Percentiles rank a stretch among this genome's conserved stretches.
Evolutionary conservation across 2,113 vertebrate genomes (phyloP).

Genomic region (Petrocephalus microphthalmus): DNA sequence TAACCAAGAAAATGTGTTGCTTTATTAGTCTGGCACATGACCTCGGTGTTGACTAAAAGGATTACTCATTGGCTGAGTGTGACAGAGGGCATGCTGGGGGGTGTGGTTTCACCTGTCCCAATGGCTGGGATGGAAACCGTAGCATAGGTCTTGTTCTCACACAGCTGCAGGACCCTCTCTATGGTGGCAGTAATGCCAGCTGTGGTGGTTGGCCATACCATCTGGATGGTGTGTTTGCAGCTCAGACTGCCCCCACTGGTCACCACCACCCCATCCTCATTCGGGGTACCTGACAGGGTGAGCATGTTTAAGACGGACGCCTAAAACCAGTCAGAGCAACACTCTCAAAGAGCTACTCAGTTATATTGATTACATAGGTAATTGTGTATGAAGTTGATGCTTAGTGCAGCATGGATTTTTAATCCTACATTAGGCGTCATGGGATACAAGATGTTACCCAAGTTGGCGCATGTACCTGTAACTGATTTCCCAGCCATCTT

Average conservation of each 20-base stretch:
- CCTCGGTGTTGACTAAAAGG: not conserved
- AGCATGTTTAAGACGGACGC: not conserved
- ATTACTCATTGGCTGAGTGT: not conserved
- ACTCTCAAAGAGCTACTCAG: not conserved
- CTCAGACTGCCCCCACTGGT: conserved; percentile 41
- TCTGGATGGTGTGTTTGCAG: conserved; percentile 49
- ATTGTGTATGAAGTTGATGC: not conserved
- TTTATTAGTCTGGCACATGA: not conserved
- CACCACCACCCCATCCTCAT: conserved; percentile 36
- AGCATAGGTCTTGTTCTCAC: conserved; percentile 30
- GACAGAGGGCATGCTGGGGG: not conserved
- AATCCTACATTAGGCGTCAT: not conserved
- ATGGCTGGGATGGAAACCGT: conserved; percentile 45
- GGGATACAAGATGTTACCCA: conserved; percentile 29
- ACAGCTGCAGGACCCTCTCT: conserved; percentile 40
- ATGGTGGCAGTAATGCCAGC: conserved; percentile 35
- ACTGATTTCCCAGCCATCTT: conserved; percentile 42
- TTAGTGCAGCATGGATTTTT: not conserved
- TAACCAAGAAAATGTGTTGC: not conserved
- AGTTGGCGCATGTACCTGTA: conserved; percentile 37
- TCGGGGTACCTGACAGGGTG: conserved; percentile 35
- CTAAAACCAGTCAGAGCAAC: not conserved
- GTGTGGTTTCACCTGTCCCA: conserved; percentile 42
- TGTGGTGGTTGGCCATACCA: conserved; percentile 38
- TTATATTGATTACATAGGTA: not conserved